These are phyloP conservation scores for Tetranychus truncatus DNA, from an alignment of 2,888 invertebrate genomes.

Conservation along the genomic window DNA sequence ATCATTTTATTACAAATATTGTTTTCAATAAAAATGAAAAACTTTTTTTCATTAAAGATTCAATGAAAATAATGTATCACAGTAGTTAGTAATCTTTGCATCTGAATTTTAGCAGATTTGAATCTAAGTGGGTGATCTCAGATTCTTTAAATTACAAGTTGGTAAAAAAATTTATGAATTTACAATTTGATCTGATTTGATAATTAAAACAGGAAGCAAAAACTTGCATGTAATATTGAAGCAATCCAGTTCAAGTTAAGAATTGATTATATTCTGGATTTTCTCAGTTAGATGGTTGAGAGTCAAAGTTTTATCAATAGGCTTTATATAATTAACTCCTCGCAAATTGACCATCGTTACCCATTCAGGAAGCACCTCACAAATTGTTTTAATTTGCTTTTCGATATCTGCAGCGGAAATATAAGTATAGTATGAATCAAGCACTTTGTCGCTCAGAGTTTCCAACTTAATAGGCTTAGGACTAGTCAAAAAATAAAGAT, in stretches of 20 bases:
- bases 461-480: background rate
- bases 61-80: too few relatives aligned
- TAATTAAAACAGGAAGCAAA: too few relatives aligned
- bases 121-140: too few relatives aligned
- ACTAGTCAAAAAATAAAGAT: background rate
- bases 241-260: background rate
- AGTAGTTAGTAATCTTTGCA: too few relatives aligned
- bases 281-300: background rate
- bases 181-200: too few relatives aligned
- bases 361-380: background rate
- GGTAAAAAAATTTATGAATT: too few relatives aligned
- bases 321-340: background rate
- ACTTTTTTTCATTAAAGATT: too few relatives aligned
- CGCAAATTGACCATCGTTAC: background rate
- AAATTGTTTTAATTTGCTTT: background rate
- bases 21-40: too few relatives aligned
- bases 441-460: background rate
- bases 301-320: background rate
- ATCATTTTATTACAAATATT: too few relatives aligned
- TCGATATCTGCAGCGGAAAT: background rate
- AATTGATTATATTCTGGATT: background rate
- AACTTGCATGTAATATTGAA: background rate
- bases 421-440: background rate
- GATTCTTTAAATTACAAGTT: too few relatives aligned
- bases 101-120: too few relatives aligned